Base-by-base conservation (phyloP, 2,888 invertebrate genomes). In the Cryptocephalus moraei region DNA sequence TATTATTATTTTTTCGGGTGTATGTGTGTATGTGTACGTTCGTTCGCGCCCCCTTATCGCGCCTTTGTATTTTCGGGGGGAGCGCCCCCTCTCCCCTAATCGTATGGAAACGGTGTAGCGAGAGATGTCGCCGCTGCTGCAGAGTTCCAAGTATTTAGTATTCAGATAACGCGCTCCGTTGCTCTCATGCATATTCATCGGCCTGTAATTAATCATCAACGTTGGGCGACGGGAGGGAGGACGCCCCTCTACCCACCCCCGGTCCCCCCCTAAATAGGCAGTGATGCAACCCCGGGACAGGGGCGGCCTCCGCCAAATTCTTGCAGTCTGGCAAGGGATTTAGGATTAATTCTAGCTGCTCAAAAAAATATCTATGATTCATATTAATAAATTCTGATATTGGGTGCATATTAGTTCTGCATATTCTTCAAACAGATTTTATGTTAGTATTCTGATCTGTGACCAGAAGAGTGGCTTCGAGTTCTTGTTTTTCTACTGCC, bases 121-220 rank as follows among this genome's bases (percentile, higher is more conserved):
- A 49, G 22, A 22, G 22, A 22, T 22, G 22, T 22, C 22, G 22
- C 22, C 57, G 59, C 57, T 56, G 58, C 54, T 53, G 55, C 49
- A 53, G 60, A 59, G 60, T 62, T 62, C 60, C 60, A 61, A 61
- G 62, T 62, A 62, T 61, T 62, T 64, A 64, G 64, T 63, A 66
- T 64, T 65, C 63, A 59, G 62, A 66, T 64, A 63, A 63, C 64
- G 63, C 64, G 62, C 58, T 58, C 54, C 50, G 62, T 58, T 55
- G 59, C 62, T 55, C 60, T 66, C 67, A 68, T 68, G 66, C 68
- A 68, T 68, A 68, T 68, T 68, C 67, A 68, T 68, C 64, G 64
- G 56, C 57, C 58, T 53, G 66, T 68, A 68, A 68, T 68, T 67
- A 68, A 68, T 68, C 68, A 68, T 66, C 65, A 60, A 56, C 53